phyloP scores from a whole-genome alignment of 2,113 vertebrate genomes.

The Genyomyrus donnyi region DNA sequence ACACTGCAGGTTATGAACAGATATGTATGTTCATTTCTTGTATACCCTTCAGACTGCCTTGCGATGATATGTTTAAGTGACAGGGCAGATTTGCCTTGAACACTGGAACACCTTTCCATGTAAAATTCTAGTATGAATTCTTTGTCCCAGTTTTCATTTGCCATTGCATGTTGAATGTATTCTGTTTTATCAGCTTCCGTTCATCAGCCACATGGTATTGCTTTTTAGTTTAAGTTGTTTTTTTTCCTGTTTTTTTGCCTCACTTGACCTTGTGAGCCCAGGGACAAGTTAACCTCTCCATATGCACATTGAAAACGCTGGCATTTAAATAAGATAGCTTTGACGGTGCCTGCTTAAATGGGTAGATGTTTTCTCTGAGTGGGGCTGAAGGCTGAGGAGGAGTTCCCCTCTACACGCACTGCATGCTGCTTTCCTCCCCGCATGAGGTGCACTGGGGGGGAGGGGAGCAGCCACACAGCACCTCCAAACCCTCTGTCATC shows the following conservation, averaged over 20 bases:
- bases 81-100: constrained; percentile 10
- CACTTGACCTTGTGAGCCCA: constrained; percentile 32
- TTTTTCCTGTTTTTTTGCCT: constrained; percentile 23
- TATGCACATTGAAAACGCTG: constrained; percentile 26
- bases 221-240: constrained; percentile 29
- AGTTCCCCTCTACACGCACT: not conserved
- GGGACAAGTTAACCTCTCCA: constrained; percentile 21
- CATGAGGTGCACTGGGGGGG: not conserved
- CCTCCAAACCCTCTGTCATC: constrained; percentile 51
- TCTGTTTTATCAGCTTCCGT: constrained; percentile 12
- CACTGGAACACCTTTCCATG: constrained; percentile 17
- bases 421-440: not conserved
- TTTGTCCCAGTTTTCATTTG: constrained; percentile 5
- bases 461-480: not conserved
- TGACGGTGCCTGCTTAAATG: not conserved
- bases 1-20: not conserved
- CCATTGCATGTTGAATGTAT: constrained; percentile 26
- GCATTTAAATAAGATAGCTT: constrained; percentile 29
- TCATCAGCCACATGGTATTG: constrained; percentile 29
- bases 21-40: not conserved
- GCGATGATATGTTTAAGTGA: not conserved
- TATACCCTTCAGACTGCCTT: not conserved
- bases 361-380: not conserved
- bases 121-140: constrained; percentile 11
- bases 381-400: not conserved